Evolutionary conservation across 2,888 invertebrate species (phyloP), one percentile per base, ranked within the genome.

Genomic region (Agapostemon virescens): DNA sequence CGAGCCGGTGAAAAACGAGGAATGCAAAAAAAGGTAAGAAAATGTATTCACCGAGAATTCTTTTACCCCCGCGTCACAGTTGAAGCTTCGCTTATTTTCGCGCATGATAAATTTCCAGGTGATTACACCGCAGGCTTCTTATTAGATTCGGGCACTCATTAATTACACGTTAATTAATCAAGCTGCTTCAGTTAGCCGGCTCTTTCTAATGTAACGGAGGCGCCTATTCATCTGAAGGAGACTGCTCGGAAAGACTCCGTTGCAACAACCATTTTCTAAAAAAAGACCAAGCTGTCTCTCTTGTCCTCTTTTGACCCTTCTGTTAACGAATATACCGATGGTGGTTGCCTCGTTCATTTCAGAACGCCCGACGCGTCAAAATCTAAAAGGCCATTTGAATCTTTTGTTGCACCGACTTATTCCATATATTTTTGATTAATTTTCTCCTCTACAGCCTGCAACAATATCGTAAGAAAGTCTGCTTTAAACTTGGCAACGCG

Each of bases 121-220:
- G 87, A 87, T 87, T 87, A 87, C 87, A 87, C 87, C 87, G 86
- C 87, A 87, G 84, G 86, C 87, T 87, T 87, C 87, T 87, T 87
- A 87, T 87, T 87, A 87, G 85, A 87, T 87, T 87, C 84, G 77
- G 77, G 84, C 83, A 86, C 88, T 89, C 89, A 87, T 90, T 90
- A 90, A 90, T 90, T 90, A 90, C 88, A 84, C 88, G 88, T 89
- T 90, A 90, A 90, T 90, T 90, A 90, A 90, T 90, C 88, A 87
- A 86, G 85, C 87, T 74, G 86, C 86, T 89, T 88, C 88, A 89
- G 89, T 90, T 89, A 87, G 87, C 84, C 78, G 75, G 75, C 84
- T 84, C 88, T 84, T 55, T 84, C 87, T 85, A 86, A 86, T 82
- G 79, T 81, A 86, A 82, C 84, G 81, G 77, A 76, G 87, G 79